Evolutionary conservation across 2,113 vertebrate genomes (phyloP).

Genomic region (Phoxinus phoxinus): DNA sequence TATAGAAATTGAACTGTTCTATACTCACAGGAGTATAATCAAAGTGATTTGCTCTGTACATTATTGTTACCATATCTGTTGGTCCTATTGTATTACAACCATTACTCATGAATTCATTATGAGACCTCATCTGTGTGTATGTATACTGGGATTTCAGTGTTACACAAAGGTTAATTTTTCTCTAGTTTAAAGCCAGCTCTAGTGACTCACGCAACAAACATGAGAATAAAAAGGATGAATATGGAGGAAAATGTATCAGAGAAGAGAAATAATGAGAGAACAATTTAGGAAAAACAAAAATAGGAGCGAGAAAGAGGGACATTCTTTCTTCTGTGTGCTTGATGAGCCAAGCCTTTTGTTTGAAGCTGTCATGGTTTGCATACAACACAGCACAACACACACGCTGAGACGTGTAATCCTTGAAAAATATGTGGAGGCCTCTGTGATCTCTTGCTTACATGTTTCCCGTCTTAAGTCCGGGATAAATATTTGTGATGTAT

Average conservation of each 20-base stretch:
- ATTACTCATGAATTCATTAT: conserved; percentile 30
- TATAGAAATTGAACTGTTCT: neutral
- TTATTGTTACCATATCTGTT: conserved; percentile 11
- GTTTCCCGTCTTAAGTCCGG: conserved; percentile 28
- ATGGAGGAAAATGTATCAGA: conserved; percentile 16
- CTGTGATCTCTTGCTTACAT: conserved; percentile 26
- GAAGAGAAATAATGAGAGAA: neutral
- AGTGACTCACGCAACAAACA: conserved; percentile 45
- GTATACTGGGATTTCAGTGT: conserved; percentile 15
- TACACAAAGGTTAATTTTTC: conserved; percentile 26
- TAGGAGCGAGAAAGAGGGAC: conserved; percentile 12
- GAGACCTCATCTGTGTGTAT: conserved; percentile 11
- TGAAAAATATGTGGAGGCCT: conserved; percentile 39
- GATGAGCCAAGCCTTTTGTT: conserved; percentile 57
- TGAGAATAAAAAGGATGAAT: conserved; percentile 7
- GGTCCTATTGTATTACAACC: conserved; percentile 6
- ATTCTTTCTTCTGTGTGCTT: conserved; percentile 52
- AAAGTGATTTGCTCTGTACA: neutral
- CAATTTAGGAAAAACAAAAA: conserved; percentile 14
- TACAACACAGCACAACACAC: conserved; percentile 51
- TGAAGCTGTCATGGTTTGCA: conserved; percentile 59
- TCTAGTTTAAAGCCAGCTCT: conserved; percentile 6
- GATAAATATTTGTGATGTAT: conserved; percentile 36
- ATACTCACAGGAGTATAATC: neutral
- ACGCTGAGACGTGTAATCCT: conserved; percentile 37